Evolutionary conservation across 2,888 invertebrate species (phyloP).

Genomic region (Nomada hirtipes): DNA sequence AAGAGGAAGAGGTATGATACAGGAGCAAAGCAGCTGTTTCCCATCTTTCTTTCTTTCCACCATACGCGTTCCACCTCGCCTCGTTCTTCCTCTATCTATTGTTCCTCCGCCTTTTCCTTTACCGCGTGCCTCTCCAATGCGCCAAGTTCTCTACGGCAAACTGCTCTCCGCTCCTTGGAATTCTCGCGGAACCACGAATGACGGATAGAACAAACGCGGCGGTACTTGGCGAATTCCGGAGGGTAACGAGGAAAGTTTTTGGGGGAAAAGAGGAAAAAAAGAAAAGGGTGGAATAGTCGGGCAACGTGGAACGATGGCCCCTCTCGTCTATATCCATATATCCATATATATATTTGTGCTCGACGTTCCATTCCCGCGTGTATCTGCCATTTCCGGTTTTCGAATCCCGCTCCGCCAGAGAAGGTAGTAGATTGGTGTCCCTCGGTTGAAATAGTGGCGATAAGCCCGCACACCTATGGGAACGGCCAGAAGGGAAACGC

Average conservation of each 20-base stretch:
- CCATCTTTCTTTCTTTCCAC: neutral
- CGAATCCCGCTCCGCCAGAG: neutral
- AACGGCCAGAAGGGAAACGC: neutral
- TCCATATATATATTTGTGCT: neutral
- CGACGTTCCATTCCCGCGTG: neutral
- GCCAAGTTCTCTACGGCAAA: constrained; percentile 34
- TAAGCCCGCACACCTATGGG: neutral
- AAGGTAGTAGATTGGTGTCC: constrained; percentile 1
- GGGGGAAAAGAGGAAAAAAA: no score
- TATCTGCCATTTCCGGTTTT: constrained; percentile 31
- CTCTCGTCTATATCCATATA: constrained; percentile 20
- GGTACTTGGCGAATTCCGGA: constrained; percentile 49
- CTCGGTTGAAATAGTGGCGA: neutral
- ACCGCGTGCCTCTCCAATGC: neutral
- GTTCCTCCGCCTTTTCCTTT: neutral
- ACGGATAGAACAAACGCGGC: constrained; percentile 29
- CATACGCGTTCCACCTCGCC: neutral
- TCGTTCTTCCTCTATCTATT: neutral
- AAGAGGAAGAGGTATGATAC: constrained; percentile 12
- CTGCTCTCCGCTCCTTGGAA: neutral
- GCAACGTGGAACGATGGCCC: constrained; percentile 32
- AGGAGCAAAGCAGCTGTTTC: constrained; percentile 17
- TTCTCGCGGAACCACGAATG: constrained; percentile 55
- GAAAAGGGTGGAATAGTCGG: neutral
- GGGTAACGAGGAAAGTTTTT: constrained; percentile 67